phyloP scores from a whole-genome alignment of 2,888 invertebrate genomes.

The Eupsilia transversa region DNA sequence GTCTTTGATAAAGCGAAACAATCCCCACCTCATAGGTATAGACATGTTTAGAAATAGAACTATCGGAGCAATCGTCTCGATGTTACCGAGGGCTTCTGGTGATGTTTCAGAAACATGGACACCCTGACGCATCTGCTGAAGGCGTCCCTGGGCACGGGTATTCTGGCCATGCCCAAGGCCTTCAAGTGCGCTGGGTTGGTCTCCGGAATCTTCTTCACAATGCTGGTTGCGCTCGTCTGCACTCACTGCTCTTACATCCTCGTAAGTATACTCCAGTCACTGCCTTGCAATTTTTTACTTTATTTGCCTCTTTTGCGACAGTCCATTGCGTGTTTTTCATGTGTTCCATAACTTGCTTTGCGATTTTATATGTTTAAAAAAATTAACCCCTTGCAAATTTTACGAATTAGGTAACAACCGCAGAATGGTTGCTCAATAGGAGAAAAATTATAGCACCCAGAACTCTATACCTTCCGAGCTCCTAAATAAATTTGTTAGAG shows the following conservation, averaged over 20 bases:
- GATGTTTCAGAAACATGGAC: constrained; percentile 93
- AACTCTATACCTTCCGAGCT: neutral
- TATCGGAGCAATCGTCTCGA: constrained; percentile 24
- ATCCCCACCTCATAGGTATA: neutral
- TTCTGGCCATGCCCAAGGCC: constrained; percentile 98
- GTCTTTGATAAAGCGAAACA: neutral
- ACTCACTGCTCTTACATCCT: constrained; percentile 98
- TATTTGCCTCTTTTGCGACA: neutral
- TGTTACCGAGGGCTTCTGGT: constrained; percentile 45
- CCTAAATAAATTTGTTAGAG: neutral
- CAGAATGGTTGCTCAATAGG: neutral
- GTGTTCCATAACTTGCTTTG: constrained; percentile 19
- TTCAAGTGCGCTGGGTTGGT: constrained; percentile 96
- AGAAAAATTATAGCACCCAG: neutral
- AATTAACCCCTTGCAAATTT: constrained; percentile 24
- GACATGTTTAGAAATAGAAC: neutral
- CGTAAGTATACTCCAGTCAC: constrained; percentile 76
- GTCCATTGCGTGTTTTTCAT: neutral
- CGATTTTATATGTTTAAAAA: constrained; percentile 1
- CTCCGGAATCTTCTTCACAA: constrained; percentile 95
- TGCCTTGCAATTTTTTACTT: constrained; percentile 18
- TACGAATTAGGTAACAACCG: neutral
- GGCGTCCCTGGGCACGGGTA: constrained; percentile 98
- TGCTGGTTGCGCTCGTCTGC: constrained; percentile 96
- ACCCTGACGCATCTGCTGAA: constrained; percentile 98